Evolutionary conservation across 2,888 invertebrate species (phyloP).

Genomic region (Asteroscopus sphinx): DNA sequence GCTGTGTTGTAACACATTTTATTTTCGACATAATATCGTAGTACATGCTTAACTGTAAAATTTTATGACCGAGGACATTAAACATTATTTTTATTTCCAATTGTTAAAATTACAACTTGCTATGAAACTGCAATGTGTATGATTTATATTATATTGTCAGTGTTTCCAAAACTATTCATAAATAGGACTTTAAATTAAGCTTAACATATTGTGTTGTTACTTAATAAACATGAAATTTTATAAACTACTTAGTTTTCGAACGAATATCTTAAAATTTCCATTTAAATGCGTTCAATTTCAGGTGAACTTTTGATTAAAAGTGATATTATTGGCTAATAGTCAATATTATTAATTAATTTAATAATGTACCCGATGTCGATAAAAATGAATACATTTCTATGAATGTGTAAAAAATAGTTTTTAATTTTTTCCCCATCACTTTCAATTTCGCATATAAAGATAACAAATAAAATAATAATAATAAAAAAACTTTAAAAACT

Average conservation of each 20-base stretch:
- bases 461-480: no score
- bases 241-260: slow-evolving; percentile 21
- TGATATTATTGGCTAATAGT: slow-evolving; percentile 60
- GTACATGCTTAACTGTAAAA: slow-evolving; percentile 27
- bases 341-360: slow-evolving; percentile 63
- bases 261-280: slow-evolving; percentile 43
- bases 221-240: slow-evolving; percentile 45
- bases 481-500: no score
- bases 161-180: slow-evolving; percentile 58
- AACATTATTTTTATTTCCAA: slow-evolving; percentile 19
- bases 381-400: slow-evolving; percentile 81
- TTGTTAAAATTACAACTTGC: slow-evolving; percentile 52
- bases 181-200: slow-evolving; percentile 58
- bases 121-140: slow-evolving; percentile 64
- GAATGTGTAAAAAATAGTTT: slow-evolving; percentile 63
- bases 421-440: slow-evolving; percentile 10
- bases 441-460: not conserved
- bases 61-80: slow-evolving; percentile 20
- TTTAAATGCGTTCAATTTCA: slow-evolving; percentile 30
- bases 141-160: slow-evolving; percentile 39
- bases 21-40: slow-evolving; percentile 25
- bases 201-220: slow-evolving; percentile 59
- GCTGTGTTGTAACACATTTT: slow-evolving; percentile 25
- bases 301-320: slow-evolving; percentile 48
- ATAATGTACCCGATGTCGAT: slow-evolving; percentile 78